phyloP scores from a whole-genome alignment of 2,888 invertebrate species.

The Nomada ruficornis region DNA sequence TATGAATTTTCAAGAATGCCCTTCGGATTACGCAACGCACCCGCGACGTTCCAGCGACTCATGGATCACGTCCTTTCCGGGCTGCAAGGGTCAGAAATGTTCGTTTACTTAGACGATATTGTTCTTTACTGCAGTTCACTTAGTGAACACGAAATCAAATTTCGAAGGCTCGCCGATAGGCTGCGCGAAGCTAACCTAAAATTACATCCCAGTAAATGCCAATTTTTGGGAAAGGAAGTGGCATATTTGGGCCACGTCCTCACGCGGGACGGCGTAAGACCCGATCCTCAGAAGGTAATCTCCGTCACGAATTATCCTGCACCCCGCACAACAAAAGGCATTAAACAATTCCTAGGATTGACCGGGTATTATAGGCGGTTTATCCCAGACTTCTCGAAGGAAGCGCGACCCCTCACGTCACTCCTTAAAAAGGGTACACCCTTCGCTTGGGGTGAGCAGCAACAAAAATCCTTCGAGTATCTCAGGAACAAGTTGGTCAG shows the following conservation, averaged over 20 bases:
- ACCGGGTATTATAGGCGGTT: no score
- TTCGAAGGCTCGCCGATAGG: background rate
- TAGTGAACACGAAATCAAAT: no score
- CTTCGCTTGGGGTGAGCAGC: background rate
- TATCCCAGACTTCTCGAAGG: no score
- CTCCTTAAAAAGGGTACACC: no score
- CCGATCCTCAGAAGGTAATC: background rate
- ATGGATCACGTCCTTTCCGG: background rate
- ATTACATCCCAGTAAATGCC: background rate
- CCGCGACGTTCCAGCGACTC: background rate
- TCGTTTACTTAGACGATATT: no score
- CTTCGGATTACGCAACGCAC: background rate
- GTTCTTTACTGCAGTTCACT: no score
- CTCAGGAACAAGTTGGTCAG: background rate
- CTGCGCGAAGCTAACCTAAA: background rate
- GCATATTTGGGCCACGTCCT: background rate
- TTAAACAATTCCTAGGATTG: no score
- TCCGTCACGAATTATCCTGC: background rate
- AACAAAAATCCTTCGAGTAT: background rate
- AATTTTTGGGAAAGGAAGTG: background rate
- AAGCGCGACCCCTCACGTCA: no score
- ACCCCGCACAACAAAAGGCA: no score
- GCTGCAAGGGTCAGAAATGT: background rate
- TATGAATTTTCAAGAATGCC: background rate
- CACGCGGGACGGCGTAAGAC: background rate